These are phyloP conservation scores for Ascaphus truei DNA, from an alignment of 2,113 vertebrate genomes.

Conservation along the genomic window DNA sequence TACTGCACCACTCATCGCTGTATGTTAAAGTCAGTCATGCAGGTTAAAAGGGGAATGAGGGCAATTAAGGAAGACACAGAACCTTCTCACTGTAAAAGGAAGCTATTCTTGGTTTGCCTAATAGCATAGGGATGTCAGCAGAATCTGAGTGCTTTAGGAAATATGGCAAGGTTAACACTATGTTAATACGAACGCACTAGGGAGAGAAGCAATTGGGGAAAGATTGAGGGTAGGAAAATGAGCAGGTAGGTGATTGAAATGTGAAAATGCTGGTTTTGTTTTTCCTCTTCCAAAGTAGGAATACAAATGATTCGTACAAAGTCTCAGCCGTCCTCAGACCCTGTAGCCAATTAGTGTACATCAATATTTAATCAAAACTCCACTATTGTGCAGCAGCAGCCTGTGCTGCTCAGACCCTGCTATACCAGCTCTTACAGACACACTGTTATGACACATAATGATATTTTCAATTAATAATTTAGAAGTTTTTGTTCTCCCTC, in stretches of 20 bases:
- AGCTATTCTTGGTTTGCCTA: slow-evolving; percentile 33
- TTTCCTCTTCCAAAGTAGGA: slow-evolving; percentile 74
- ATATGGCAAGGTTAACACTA: slow-evolving; percentile 51
- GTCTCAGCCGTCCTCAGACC: slow-evolving; percentile 84
- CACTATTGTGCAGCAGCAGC: slow-evolving; percentile 70
- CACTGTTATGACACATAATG: slow-evolving; percentile 98
- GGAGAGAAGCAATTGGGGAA: slow-evolving; percentile 43
- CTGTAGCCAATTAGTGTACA: slow-evolving; percentile 96
- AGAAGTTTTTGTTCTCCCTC: slow-evolving; percentile 56
- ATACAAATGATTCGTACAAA: slow-evolving; percentile 84
- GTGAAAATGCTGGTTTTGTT: slow-evolving; percentile 65
- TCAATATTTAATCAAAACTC: slow-evolving; percentile 94
- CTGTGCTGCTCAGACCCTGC: slow-evolving; percentile 68
- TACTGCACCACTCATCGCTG: background rate
- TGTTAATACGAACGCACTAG: slow-evolving; percentile 80
- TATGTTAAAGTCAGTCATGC: background rate
- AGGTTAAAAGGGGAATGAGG: slow-evolving; percentile 18
- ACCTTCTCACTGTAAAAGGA: slow-evolving; percentile 39
- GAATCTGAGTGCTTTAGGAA: slow-evolving; percentile 36
- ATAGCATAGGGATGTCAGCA: slow-evolving; percentile 37
- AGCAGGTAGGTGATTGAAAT: slow-evolving; percentile 55
- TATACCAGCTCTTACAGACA: slow-evolving; percentile 61
- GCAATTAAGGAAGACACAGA: slow-evolving; percentile 16
- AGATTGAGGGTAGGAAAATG: slow-evolving; percentile 26
- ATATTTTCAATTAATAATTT: slow-evolving; percentile 95